These are phyloP conservation scores for Varanus salvator DNA, from an alignment of 2,113 vertebrate genomes.

Conservation along the genomic window DNA sequence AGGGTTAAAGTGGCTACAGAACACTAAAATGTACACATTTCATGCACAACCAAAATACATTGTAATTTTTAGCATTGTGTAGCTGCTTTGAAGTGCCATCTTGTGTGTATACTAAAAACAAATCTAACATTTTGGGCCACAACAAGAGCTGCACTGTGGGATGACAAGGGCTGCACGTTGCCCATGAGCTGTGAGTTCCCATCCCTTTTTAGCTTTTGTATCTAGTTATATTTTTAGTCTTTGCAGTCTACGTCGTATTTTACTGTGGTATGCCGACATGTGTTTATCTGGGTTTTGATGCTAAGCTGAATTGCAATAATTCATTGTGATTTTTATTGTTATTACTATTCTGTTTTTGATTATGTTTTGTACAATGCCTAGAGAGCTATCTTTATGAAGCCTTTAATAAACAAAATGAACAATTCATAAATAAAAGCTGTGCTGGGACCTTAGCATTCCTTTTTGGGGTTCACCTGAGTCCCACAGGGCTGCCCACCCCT, in stretches of 20 bases:
- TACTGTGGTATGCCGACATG: too few relatives aligned
- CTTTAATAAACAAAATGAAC: not conserved
- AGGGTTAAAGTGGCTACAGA: too few relatives aligned
- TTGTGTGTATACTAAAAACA: too few relatives aligned
- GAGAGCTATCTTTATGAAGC: not conserved
- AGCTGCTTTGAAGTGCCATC: too few relatives aligned
- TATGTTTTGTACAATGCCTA: too few relatives aligned
- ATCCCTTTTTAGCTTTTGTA: not conserved
- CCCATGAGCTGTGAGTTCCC: not conserved
- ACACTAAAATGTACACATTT: too few relatives aligned
- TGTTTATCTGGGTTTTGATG: not conserved
- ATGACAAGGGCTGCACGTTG: too few relatives aligned
- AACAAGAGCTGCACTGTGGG: too few relatives aligned
- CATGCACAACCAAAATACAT: too few relatives aligned
- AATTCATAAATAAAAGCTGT: not conserved
- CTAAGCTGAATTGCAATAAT: not conserved
- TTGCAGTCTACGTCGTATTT: not conserved
- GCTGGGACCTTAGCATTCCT: not conserved
- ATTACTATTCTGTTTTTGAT: not conserved
- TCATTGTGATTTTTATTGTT: not conserved
- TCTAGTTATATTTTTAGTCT: not conserved
- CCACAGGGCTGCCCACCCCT: not conserved
- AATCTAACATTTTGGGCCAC: too few relatives aligned
- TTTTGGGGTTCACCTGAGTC: not conserved
- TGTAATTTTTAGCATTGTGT: too few relatives aligned